Conservation (phyloP, 2,113 vertebrate species). For the Progne subis region DNA sequence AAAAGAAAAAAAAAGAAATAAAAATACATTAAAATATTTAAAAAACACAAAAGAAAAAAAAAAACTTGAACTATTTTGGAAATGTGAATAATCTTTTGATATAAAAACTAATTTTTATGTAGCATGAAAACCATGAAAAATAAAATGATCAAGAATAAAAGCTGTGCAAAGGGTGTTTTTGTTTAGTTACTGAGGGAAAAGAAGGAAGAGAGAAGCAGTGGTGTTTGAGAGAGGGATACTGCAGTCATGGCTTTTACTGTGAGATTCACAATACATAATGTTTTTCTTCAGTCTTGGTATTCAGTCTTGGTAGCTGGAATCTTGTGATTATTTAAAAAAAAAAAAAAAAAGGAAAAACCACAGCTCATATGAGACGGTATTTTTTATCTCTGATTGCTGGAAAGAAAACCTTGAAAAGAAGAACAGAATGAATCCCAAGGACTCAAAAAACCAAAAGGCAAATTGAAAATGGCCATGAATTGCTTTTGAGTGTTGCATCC, state of each 20-base stretch:
- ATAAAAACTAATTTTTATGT: slow-evolving; percentile 68
- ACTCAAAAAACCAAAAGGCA: not conserved
- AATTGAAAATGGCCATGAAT: not conserved
- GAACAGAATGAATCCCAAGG: not conserved
- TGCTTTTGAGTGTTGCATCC: not conserved
- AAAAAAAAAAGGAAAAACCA: not conserved
- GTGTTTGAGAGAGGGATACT: not conserved
- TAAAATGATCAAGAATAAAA: slow-evolving; percentile 72
- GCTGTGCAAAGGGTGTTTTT: slow-evolving; percentile 61
- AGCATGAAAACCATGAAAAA: slow-evolving; percentile 70
- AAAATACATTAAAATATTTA: slow-evolving; percentile 55
- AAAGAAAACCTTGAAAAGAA: slow-evolving; percentile 4
- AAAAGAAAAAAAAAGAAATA: slow-evolving; percentile 15
- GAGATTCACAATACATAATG: not conserved
- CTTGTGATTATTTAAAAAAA: not conserved
- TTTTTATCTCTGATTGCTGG: not conserved
- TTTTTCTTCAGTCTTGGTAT: not conserved
- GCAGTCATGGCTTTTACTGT: not conserved
- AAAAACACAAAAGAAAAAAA: slow-evolving; percentile 6
- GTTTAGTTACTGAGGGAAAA: slow-evolving; percentile 26
- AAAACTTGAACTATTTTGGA: slow-evolving; percentile 71
- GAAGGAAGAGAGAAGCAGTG: not conserved
- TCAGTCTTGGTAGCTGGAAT: not conserved
- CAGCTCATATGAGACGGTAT: not conserved
- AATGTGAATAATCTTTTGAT: slow-evolving; percentile 72